These are phyloP conservation scores for Drosophila teissieri DNA, from an alignment of 1,140 invertebrate species.

Conservation along the genomic window DNA sequence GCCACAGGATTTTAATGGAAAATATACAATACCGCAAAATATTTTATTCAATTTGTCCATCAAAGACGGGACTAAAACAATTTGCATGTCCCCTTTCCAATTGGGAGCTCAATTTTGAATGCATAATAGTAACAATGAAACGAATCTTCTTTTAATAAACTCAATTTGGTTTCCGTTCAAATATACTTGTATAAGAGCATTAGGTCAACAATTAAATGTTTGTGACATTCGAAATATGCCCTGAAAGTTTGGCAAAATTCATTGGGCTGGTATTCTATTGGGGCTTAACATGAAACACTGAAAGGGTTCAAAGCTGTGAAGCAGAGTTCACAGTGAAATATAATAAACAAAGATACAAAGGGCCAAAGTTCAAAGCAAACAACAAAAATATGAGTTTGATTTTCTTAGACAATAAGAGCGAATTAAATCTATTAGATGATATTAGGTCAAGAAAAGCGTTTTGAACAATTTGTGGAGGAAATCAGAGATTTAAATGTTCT, in stretches of 20 bases:
- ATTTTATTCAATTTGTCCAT: constrained; percentile 70
- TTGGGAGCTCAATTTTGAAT: not conserved
- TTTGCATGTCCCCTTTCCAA: constrained; percentile 13
- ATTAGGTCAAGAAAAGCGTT: not conserved
- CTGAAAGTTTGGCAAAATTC: not conserved
- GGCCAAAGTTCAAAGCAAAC: not conserved
- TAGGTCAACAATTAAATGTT: not conserved
- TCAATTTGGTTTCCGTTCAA: not conserved
- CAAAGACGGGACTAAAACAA: constrained; percentile 16
- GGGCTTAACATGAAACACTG: not conserved
- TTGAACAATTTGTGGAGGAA: not conserved
- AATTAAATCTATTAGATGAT: not conserved
- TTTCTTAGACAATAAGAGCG: not conserved
- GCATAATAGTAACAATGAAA: not conserved
- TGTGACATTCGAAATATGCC: not conserved
- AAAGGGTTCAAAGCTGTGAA: constrained; percentile 3
- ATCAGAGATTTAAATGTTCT: too few relatives aligned
- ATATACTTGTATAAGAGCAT: not conserved
- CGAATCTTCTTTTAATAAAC: constrained; percentile 3
- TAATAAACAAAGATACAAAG: not conserved
- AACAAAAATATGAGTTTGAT: not conserved
- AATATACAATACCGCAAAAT: constrained; percentile 64
- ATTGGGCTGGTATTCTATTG: not conserved
- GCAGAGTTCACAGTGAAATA: not conserved
- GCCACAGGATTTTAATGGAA: constrained; percentile 74